Evolutionary conservation across 2,113 vertebrate species (phyloP).

Genomic region (Dicaeum eximium): DNA sequence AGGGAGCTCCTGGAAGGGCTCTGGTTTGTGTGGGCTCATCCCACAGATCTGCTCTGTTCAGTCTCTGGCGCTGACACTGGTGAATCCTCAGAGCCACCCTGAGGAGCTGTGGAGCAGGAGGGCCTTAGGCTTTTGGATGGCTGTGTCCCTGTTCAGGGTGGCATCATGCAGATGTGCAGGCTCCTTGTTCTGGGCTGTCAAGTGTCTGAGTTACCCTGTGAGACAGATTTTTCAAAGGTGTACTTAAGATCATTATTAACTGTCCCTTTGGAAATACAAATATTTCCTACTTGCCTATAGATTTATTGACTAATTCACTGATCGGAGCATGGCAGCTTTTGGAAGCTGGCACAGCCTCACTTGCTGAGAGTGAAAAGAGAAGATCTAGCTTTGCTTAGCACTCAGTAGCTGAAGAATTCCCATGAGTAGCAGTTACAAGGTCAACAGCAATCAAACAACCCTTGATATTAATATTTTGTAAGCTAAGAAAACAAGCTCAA

Average conservation of each 20-base stretch:
- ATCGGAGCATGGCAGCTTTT: not conserved
- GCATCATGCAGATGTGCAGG: not conserved
- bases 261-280: not conserved
- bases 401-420: not conserved
- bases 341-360: not conserved
- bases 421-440: not conserved
- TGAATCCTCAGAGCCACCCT: not conserved
- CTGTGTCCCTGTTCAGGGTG: not conserved
- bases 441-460: slow-evolving; percentile 1
- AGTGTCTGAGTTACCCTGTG: not conserved
- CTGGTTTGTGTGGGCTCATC: not conserved
- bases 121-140: accelerated
- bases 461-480: not conserved
- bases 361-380: not conserved
- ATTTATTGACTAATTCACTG: not conserved
- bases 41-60: not conserved
- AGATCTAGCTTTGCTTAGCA: not conserved
- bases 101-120: not conserved
- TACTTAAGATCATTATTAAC: not conserved
- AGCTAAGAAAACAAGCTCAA: not conserved
- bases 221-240: not conserved
- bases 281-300: not conserved
- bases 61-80: accelerated
- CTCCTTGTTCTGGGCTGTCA: not conserved
- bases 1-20: not conserved